Evolutionary conservation across 2,113 vertebrate genomes (phyloP).

Genomic region (Microcebus ravelobensis): DNA sequence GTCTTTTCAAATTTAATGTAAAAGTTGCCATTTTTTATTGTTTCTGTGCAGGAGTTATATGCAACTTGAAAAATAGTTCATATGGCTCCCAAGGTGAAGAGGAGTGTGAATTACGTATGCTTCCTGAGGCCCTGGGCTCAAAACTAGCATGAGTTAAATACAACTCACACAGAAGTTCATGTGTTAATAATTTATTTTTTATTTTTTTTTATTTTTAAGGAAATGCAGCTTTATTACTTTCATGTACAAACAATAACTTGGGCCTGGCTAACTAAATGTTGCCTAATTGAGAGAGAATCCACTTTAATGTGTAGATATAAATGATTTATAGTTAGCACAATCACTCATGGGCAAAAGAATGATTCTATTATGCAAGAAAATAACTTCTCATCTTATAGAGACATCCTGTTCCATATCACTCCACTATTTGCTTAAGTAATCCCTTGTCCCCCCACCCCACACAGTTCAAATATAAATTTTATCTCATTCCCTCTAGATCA

Average conservation of each 20-base stretch:
- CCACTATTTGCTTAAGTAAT: not conserved
- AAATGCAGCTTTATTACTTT: conserved; percentile 72
- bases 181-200: no score
- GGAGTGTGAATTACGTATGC: no score
- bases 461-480: not conserved
- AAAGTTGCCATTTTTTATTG: no score
- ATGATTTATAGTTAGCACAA: conserved; percentile 40
- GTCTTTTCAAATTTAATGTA: no score
- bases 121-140: no score
- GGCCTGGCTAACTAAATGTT: conserved; percentile 37
- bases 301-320: conserved; percentile 15
- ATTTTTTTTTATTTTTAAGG: conserved; percentile 37
- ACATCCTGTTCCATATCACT: not conserved
- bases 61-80: no score
- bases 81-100: no score
- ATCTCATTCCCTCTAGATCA: not conserved
- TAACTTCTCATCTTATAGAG: not conserved
- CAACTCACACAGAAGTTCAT: no score
- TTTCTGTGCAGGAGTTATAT: no score
- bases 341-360: conserved; percentile 24
- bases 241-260: conserved; percentile 64
- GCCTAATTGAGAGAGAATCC: conserved; percentile 42
- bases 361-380: conserved; percentile 23
- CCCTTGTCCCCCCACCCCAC: not conserved
- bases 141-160: no score